phyloP scores from a whole-genome alignment of 2,888 invertebrate genomes.

The Aplocera efformata region DNA sequence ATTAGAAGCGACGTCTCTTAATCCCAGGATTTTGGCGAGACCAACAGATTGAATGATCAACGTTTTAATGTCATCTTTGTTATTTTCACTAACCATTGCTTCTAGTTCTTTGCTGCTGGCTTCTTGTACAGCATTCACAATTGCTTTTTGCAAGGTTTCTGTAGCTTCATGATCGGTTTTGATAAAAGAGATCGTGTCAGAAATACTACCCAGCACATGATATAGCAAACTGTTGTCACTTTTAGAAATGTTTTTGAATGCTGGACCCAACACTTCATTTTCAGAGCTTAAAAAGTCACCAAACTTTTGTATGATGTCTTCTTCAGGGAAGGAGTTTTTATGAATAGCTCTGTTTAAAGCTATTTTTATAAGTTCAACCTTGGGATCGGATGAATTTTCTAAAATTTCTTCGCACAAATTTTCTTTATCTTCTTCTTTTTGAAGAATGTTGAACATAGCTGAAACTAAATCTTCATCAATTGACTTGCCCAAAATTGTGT shows the following conservation, averaged over 20 bases:
- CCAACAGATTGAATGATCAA: slow-evolving; percentile 83
- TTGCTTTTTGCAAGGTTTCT: slow-evolving; percentile 84
- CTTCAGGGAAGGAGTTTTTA: slow-evolving; percentile 73
- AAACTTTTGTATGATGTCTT: slow-evolving; percentile 82
- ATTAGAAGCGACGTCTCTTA: slow-evolving; percentile 82
- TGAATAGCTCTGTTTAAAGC: slow-evolving; percentile 69
- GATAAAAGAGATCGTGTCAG: slow-evolving; percentile 80
- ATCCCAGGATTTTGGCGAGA: slow-evolving; percentile 84
- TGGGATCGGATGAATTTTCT: slow-evolving; percentile 76
- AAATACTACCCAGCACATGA: slow-evolving; percentile 81
- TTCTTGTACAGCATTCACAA: slow-evolving; percentile 83
- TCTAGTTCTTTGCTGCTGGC: slow-evolving; percentile 81
- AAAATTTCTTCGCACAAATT: slow-evolving; percentile 70
- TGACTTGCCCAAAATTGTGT: slow-evolving; percentile 71
- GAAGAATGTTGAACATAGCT: slow-evolving; percentile 72
- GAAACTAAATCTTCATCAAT: slow-evolving; percentile 71
- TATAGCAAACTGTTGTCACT: slow-evolving; percentile 81
- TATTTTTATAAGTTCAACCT: slow-evolving; percentile 82
- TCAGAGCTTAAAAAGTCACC: slow-evolving; percentile 83
- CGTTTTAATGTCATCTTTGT: slow-evolving; percentile 65
- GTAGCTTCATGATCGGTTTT: slow-evolving; percentile 83
- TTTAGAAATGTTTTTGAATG: slow-evolving; percentile 83
- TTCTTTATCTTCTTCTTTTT: slow-evolving; percentile 75
- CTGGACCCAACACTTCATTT: slow-evolving; percentile 80
- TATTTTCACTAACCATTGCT: slow-evolving; percentile 72